These are phyloP conservation scores for Scaptomyza tumidula DNA, from an alignment of 2,888 invertebrate genomes.

Conservation along the genomic window DNA sequence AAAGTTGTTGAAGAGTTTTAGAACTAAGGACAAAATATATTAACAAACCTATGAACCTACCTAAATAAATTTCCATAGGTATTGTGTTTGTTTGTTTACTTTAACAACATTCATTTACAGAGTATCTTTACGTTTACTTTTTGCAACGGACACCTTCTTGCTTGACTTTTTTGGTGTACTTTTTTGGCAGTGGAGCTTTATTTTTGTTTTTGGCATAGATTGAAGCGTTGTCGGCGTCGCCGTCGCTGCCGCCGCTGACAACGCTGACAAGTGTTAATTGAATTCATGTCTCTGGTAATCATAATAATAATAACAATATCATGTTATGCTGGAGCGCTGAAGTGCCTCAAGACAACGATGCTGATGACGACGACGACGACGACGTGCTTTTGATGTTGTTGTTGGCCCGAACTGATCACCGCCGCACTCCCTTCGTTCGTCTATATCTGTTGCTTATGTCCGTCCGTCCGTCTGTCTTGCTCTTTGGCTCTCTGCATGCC, in stretches of 20 bases:
- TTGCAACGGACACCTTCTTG: neutral
- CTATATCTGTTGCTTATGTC: slow-evolving; percentile 46
- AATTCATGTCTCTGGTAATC: slow-evolving; percentile 84
- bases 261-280: slow-evolving; percentile 84
- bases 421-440: slow-evolving; percentile 33
- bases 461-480: slow-evolving; percentile 20
- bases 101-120: neutral
- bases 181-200: slow-evolving; percentile 22
- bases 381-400: slow-evolving; percentile 74
- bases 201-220: slow-evolving; percentile 57
- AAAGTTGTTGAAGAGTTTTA: too few relatives aligned
- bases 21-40: too few relatives aligned
- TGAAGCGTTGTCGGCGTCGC: slow-evolving; percentile 54
- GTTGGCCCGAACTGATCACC: slow-evolving; percentile 19
- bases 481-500: slow-evolving; percentile 14
- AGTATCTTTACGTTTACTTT: slow-evolving; percentile 25
- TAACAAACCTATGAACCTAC: too few relatives aligned
- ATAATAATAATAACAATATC: slow-evolving; percentile 83
- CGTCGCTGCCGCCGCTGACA: slow-evolving; percentile 63
- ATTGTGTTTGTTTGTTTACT: too few relatives aligned
- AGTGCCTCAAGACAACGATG: slow-evolving; percentile 67
- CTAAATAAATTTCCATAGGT: neutral
- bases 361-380: slow-evolving; percentile 16
- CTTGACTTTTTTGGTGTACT: slow-evolving; percentile 12
- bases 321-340: slow-evolving; percentile 67